Percentiles rank a stretch among this genome's conserved stretches.
phyloP scores from a whole-genome alignment of 2,888 invertebrate species.

The Amiota minor region DNA sequence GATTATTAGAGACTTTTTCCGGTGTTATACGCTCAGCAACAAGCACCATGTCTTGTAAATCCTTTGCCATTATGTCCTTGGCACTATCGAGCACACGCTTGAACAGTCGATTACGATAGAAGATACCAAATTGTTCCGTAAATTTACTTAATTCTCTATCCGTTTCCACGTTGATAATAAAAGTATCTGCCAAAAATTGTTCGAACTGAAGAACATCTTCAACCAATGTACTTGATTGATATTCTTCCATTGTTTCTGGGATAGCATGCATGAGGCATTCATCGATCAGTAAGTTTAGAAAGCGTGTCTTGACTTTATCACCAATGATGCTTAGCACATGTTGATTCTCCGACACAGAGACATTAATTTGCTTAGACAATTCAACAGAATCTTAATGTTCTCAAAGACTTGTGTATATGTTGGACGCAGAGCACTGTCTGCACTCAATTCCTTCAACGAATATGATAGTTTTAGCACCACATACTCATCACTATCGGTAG shows the following conservation, averaged over 20 bases:
- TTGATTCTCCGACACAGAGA: slow-evolving; percentile 59
- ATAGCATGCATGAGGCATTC: slow-evolving; percentile 85
- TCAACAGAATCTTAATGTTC: slow-evolving; percentile 62
- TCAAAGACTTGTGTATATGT: slow-evolving; percentile 70
- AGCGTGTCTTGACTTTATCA: slow-evolving; percentile 75
- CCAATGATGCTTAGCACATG: slow-evolving; percentile 75
- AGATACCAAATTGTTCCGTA: slow-evolving; percentile 81
- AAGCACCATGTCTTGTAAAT: slow-evolving; percentile 82
- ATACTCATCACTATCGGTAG: slow-evolving; percentile 54
- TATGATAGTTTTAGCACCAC: slow-evolving; percentile 68
- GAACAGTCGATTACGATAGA: slow-evolving; percentile 85
- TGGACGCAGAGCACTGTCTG: slow-evolving; percentile 60
- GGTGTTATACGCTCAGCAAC: slow-evolving; percentile 74
- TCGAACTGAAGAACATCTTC: slow-evolving; percentile 81
- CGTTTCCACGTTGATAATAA: slow-evolving; percentile 75
- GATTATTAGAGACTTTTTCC: slow-evolving; percentile 61
- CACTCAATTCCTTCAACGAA: slow-evolving; percentile 59
- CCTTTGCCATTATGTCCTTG: slow-evolving; percentile 83
- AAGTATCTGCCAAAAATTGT: slow-evolving; percentile 76
- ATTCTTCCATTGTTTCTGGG: slow-evolving; percentile 82
- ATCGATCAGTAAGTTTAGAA: slow-evolving; percentile 80
- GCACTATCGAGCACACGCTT: slow-evolving; percentile 81
- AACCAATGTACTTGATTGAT: slow-evolving; percentile 80
- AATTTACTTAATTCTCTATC: slow-evolving; percentile 80
- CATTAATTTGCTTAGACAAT: slow-evolving; percentile 68